Percentiles rank a stretch among this genome's conserved stretches.
Conservation (phyloP, 2,113 vertebrate genomes). For the Sturnus vulgaris region DNA sequence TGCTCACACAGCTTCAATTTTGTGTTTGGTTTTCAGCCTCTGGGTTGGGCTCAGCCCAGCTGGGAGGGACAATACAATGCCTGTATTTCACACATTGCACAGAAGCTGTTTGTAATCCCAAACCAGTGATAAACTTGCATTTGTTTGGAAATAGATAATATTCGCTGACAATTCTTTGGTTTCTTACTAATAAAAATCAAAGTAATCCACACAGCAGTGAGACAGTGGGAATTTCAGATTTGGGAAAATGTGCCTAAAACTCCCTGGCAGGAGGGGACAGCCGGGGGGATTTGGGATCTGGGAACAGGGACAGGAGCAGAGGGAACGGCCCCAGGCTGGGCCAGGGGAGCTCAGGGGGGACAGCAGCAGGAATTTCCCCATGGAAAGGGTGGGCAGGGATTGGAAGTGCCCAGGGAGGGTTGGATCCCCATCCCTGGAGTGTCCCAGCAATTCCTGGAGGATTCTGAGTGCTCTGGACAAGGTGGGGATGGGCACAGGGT, state of each 20-base stretch:
- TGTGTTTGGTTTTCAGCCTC: neutral
- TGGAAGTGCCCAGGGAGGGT: neutral
- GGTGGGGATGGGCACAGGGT: neutral
- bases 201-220: neutral
- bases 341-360: neutral
- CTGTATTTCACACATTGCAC: neutral
- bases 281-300: neutral
- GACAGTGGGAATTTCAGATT: neutral
- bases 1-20: neutral
- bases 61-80: neutral
- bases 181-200: neutral
- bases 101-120: neutral
- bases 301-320: neutral
- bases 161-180: neutral
- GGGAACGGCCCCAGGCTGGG: neutral
- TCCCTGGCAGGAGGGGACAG: neutral
- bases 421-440: neutral
- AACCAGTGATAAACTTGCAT: neutral
- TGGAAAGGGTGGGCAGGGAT: neutral
- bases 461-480: accelerated
- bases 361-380: neutral
- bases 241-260: neutral
- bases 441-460: accelerated
- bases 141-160: neutral
- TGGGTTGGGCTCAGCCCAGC: neutral